Conservation (phyloP, 2,113 vertebrate species). For the Vulpes lagopus region DNA sequence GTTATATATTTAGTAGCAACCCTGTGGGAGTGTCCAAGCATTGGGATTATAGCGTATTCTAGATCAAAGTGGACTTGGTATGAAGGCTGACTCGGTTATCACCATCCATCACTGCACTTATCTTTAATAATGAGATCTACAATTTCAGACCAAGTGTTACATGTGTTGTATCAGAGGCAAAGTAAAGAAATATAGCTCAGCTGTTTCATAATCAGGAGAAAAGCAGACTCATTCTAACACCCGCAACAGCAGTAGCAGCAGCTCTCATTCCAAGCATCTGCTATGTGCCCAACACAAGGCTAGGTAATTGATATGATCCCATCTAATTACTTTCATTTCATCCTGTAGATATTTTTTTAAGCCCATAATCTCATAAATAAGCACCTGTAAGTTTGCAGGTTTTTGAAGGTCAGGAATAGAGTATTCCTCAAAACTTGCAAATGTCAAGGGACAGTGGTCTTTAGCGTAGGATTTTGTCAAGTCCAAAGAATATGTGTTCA, state of each 20-base stretch:
- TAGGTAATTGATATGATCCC: neutral
- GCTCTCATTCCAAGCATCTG: neutral
- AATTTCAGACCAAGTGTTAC: neutral
- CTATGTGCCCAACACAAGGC: neutral
- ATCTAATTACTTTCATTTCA: conserved; percentile 11
- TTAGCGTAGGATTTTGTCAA: neutral
- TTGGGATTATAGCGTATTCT: neutral
- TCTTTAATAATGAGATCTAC: neutral
- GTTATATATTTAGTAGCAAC: neutral
- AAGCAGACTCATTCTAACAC: neutral
- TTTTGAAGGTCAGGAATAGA: neutral
- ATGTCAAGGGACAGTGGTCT: neutral
- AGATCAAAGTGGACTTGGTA: neutral
- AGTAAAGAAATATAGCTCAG: neutral
- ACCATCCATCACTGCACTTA: neutral
- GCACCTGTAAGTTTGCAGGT: neutral
- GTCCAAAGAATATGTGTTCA: neutral
- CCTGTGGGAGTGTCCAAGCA: neutral
- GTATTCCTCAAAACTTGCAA: neutral
- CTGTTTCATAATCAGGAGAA: neutral
- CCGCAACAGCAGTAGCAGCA: neutral
- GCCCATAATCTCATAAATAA: neutral
- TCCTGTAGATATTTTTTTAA: neutral
- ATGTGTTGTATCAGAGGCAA: neutral
- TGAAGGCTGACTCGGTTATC: neutral